Evolutionary conservation across 2,113 vertebrate species (phyloP).

Genomic region (Pomatorhinus ruficollis): DNA sequence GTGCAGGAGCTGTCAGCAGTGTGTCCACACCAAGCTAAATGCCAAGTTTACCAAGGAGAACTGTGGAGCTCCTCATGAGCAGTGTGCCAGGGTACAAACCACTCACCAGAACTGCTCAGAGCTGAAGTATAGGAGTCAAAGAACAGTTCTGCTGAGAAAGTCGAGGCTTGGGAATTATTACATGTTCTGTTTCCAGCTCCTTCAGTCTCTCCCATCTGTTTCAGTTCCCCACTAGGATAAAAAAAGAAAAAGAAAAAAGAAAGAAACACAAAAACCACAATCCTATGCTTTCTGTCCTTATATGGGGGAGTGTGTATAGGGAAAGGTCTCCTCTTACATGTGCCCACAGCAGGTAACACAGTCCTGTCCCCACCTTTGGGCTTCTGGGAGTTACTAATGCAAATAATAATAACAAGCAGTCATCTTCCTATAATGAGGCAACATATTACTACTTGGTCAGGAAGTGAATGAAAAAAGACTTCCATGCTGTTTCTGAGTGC

Average conservation of each 20-base stretch:
- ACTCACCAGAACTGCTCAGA: neutral
- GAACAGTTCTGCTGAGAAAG: neutral
- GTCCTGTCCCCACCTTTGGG: neutral
- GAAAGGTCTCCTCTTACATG: neutral
- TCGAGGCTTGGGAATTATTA: neutral
- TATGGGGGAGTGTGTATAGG: neutral
- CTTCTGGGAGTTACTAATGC: neutral
- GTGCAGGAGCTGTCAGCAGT: neutral
- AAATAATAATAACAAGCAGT: neutral
- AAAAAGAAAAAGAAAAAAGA: neutral
- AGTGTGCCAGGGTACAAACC: neutral
- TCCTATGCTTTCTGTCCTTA: neutral
- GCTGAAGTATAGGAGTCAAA: neutral
- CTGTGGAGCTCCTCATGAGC: neutral
- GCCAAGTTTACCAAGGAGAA: neutral
- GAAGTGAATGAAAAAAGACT: slow-evolving; percentile 58
- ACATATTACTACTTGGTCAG: slow-evolving; percentile 58
- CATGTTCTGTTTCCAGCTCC: slow-evolving; percentile 21
- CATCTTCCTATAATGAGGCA: neutral
- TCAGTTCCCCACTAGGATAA: neutral
- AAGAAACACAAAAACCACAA: neutral
- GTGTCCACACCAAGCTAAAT: neutral
- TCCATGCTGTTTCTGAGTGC: slow-evolving; percentile 19
- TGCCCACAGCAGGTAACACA: neutral
- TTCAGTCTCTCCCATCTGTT: slow-evolving; percentile 46